Evolutionary conservation across 2,113 vertebrate species (phyloP), one percentile per base, ranked within the genome.

Genomic region (Colaptes auratus): DNA sequence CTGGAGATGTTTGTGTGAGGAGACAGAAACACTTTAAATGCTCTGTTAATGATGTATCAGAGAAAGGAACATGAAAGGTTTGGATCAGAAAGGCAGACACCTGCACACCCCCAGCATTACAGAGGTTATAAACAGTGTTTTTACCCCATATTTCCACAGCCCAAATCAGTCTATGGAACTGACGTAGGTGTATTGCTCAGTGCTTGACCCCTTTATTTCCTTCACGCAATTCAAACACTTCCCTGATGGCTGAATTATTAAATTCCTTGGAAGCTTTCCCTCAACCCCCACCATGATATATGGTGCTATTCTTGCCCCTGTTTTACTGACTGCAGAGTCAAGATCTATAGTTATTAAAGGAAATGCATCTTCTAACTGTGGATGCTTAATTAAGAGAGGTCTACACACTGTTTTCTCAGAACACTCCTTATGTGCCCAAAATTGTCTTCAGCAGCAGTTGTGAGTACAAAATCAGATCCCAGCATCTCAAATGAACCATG

Each of bases 401-500:
- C 93, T 90, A 92, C 88, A 88, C 93, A 88, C 76, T 75, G 86
- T 81, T 93, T 84, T 86, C 96, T 96, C 70, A 78, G 90, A 96
- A 86, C 73, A 24, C 73, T 88, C 82, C 95, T 88, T 91, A 83
- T 66, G 82, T 86, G 90, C 83, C 92, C 93, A 94, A 88, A 96
- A 93, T 84, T 93, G 90, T 94, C 90, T 88, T 95, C 88, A 39
- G 92, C 7, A 90, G 92, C 92, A 77, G 93, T 90, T 86, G 50
- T 27, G 90, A 96, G 93, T 42, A 92, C 88, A 95, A 93, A 94
- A 90, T 90, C 96, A 94, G 93, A 86, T 36, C 76, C 88, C 93
- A 83, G 93, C 92, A 92, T 93, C 95, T 86, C 93, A 95, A 96
- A 93, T 92, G 93, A 96, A 96, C 96, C 96, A 94, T 96, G 92